phyloP scores from a whole-genome alignment of 2,797 vertebrate species.

The Fratercula arctica region DNA sequence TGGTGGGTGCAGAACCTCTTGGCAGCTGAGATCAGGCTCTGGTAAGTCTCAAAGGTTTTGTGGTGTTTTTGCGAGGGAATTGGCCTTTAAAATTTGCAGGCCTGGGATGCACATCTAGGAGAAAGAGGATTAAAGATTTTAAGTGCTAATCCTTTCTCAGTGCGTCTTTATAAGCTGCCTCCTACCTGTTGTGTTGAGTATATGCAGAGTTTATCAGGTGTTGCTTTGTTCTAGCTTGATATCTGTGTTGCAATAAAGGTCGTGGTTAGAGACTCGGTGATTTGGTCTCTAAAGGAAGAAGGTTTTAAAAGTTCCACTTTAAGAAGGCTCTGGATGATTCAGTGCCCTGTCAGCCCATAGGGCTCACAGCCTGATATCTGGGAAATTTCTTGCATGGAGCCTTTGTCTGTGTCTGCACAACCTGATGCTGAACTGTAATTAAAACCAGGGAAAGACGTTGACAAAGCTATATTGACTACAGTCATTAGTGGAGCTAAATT shows the following conservation, averaged over 20 bases:
- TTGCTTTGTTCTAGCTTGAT: not conserved
- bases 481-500: conserved; percentile 22
- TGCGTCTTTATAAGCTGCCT: not conserved
- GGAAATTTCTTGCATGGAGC: not conserved
- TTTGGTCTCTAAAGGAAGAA: not conserved
- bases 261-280: not conserved
- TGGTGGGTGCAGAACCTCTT: not conserved
- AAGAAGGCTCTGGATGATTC: not conserved
- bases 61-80: not conserved
- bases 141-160: not conserved
- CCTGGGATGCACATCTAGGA: not conserved
- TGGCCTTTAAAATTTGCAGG: not conserved
- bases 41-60: fast-evolving
- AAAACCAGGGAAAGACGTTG: not conserved
- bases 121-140: not conserved
- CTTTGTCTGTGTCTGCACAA: not conserved
- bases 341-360: not conserved
- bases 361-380: not conserved
- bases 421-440: not conserved
- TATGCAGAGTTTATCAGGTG: not conserved
- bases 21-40: not conserved
- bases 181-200: not conserved
- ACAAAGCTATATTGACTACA: not conserved
- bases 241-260: not conserved
- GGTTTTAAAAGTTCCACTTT: not conserved